These are phyloP conservation scores for Lerema accius DNA, from an alignment of 1,140 invertebrate genomes.

Conservation along the genomic window DNA sequence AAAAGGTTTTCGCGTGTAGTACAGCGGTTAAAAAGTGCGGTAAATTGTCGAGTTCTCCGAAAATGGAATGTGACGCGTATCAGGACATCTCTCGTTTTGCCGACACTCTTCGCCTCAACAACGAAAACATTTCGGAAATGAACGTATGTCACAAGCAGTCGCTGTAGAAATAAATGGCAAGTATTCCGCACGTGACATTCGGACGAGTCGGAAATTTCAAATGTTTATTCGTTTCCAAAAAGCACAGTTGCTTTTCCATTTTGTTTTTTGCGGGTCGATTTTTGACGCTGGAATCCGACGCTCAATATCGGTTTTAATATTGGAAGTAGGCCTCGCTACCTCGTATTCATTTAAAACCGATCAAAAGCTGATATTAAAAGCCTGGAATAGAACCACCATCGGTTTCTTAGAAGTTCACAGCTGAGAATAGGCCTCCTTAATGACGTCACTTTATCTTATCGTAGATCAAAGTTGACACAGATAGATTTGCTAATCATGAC, in stretches of 20 bases:
- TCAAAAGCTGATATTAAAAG: no score
- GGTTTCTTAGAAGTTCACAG: no score
- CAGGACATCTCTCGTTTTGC: slow-evolving; percentile 43
- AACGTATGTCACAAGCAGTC: slow-evolving; percentile 53
- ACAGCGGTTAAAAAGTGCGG: slow-evolving; percentile 42
- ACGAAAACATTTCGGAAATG: slow-evolving; percentile 66
- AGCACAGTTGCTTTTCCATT: slow-evolving; percentile 29
- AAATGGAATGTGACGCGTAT: slow-evolving; percentile 46
- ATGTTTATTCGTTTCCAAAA: slow-evolving; percentile 41
- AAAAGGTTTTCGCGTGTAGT: slow-evolving; percentile 39
- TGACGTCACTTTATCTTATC: no score
- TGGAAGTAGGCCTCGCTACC: no score
- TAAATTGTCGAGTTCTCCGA: slow-evolving; percentile 32
- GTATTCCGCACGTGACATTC: slow-evolving; percentile 45
- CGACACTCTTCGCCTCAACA: slow-evolving; percentile 45
- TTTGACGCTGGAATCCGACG: slow-evolving; percentile 2
- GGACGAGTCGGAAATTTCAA: slow-evolving; percentile 52
- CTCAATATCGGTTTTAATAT: no score
- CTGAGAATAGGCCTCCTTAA: no score
- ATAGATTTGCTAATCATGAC: no score
- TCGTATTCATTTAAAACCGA: no score
- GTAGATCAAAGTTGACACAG: no score
- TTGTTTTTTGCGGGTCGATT: slow-evolving; percentile 14
- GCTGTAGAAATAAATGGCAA: slow-evolving; percentile 54
- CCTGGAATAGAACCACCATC: no score